Evolutionary conservation across 2,113 vertebrate species (phyloP), one percentile per base, ranked within the genome.

Genomic region (Cavia aperea): DNA sequence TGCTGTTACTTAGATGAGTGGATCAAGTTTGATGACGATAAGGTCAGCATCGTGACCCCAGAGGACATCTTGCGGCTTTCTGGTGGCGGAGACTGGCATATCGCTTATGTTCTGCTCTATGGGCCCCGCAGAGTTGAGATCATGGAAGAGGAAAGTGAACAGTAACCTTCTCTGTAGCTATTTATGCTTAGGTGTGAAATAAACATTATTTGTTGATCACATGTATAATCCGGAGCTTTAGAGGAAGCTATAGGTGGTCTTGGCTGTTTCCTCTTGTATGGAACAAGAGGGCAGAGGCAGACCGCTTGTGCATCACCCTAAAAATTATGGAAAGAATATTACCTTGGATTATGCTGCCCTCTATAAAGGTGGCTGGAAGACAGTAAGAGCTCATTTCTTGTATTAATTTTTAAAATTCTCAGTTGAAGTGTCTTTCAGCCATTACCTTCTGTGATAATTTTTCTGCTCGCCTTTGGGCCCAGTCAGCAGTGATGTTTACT

Each of bases 11-110:
- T 97, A 99, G 99, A 99, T 96, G 99, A 99, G 95, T 99, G 99
- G 99, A 98, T 99, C 95, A 99, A 99, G 96, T 99, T 99, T 94
- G 99, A 99, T 5, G 99, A 99, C 2, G 99, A 99, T 97, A 99
- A 99, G 96, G 99, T 99, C 97, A 99, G 99, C 96, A 97, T 99
- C 87, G 99, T 99, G 94, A 98, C 99, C 73, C 99, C 99, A 2
- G 99, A 99, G 96, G 99, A 99, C 88, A 99, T 99, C 96, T 94
- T 99, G 97, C 98, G 98, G 94, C 97, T 99, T 97, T 99, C 99
- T 0, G 99, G 99, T 4, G 99, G 99, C 18, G 99, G 99, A 91
- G 99, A 99, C 97, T 99, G 99, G 99, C 99, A 99, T 95, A 99
- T 99, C 98, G 99, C 99, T 39, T 99, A 99, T 15, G 99, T 99